Evolutionary conservation across 30 jellyfish, hydroid and myxozoan species (phyloP).

Genomic region (Sanderia malayensis): DNA sequence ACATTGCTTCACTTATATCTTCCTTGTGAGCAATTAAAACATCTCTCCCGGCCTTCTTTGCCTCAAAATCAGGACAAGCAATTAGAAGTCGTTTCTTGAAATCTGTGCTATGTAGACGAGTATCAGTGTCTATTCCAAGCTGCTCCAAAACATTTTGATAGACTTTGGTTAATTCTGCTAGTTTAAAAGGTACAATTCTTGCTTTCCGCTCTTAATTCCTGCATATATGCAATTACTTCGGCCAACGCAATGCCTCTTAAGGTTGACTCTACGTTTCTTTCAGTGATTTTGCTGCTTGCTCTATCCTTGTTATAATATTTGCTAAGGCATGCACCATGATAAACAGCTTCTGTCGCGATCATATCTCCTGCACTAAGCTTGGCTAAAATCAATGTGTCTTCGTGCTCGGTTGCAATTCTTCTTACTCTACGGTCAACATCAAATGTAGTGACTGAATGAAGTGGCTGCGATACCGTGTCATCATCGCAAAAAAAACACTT

Average conservation of each 20-base stretch:
- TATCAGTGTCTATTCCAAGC: background rate
- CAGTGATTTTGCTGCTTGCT: background rate
- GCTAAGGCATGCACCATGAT: background rate
- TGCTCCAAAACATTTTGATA: background rate
- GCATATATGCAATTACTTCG: background rate
- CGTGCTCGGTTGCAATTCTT: background rate
- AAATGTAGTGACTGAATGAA: background rate
- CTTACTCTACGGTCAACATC: background rate
- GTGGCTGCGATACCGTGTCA: background rate
- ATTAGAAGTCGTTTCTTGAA: background rate
- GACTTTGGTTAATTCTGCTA: background rate
- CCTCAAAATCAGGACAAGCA: background rate
- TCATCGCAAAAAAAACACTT: background rate
- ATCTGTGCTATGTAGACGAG: background rate
- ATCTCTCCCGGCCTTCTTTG: background rate
- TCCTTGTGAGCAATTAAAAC: too few relatives aligned
- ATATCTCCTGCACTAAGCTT: background rate
- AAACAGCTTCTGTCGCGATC: background rate
- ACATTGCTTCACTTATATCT: too few relatives aligned
- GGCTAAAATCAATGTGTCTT: background rate
- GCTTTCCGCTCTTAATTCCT: background rate
- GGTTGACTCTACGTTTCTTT: background rate
- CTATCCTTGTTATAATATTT: background rate
- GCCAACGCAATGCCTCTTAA: background rate
- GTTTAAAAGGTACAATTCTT: background rate